Evolutionary conservation across 35 echinoderm and acorn worm genomes (phyloP).

Genomic region (Apostichopus californicus): DNA sequence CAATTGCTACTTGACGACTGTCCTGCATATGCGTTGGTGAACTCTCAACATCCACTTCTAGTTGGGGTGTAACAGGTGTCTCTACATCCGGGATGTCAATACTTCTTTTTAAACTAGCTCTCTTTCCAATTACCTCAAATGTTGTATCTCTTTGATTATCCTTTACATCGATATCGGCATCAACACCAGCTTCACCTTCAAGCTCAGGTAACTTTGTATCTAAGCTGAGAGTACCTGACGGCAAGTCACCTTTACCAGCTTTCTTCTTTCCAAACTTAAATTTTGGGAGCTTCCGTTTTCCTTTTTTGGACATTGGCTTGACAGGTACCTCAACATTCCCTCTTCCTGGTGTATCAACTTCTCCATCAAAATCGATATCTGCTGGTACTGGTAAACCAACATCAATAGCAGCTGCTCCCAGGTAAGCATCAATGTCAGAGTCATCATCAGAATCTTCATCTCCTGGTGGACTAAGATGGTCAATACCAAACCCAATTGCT

Average conservation of each 20-base stretch:
- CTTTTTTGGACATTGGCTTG: constrained; percentile 24
- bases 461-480: neutral
- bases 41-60: constrained; percentile 36
- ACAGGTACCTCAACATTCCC: neutral
- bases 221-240: neutral
- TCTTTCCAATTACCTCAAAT: constrained; percentile 42
- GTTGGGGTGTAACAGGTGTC: neutral
- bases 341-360: neutral
- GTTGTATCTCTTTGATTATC: neutral
- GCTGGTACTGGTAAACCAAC: neutral
- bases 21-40: neutral
- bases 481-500: neutral
- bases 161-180: constrained; percentile 5
- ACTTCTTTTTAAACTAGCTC: constrained; percentile 43
- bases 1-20: too few species aligned
- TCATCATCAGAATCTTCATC: constrained; percentile 7
- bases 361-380: constrained; percentile 13
- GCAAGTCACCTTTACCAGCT: neutral
- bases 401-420: constrained; percentile 6
- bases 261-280: constrained; percentile 44
- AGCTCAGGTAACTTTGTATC: neutral
- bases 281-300: constrained; percentile 24
- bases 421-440: constrained; percentile 44
- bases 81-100: neutral
- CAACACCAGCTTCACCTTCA: neutral